Evolutionary conservation across 2,113 vertebrate genomes (phyloP).

Genomic region (Pangasianodon hypophthalmus): DNA sequence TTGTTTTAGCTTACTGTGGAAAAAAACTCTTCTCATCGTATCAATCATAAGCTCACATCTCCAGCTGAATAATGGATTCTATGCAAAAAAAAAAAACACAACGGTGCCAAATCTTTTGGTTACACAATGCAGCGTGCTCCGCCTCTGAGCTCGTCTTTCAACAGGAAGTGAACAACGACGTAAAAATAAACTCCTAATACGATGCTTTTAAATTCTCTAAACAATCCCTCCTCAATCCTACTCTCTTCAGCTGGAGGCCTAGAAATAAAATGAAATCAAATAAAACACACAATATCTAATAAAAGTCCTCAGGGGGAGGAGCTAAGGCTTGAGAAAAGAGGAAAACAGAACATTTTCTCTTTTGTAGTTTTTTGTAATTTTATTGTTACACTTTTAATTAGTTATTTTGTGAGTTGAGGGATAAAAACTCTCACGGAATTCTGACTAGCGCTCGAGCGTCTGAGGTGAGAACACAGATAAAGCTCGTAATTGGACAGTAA

Average conservation of each 20-base stretch:
- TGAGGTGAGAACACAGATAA: not conserved
- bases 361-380: not conserved
- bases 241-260: not conserved
- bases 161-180: not conserved
- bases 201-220: not conserved
- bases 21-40: not conserved
- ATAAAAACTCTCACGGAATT: not conserved
- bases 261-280: not conserved
- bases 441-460: not conserved
- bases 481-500: not conserved
- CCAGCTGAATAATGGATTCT: not conserved
- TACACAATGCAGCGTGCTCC: not conserved
- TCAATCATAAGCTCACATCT: not conserved
- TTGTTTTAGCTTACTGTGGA: not conserved
- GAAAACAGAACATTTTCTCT: not conserved
- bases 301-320: not conserved
- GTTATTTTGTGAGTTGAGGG: not conserved
- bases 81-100: not conserved
- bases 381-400: not conserved
- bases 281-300: not conserved
- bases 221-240: not conserved
- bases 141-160: not conserved
- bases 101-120: not conserved
- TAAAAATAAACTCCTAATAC: not conserved
- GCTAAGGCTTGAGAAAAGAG: not conserved